Evolutionary conservation across 2,113 vertebrate genomes (phyloP).

Genomic region (Epinephelus lanceolatus): DNA sequence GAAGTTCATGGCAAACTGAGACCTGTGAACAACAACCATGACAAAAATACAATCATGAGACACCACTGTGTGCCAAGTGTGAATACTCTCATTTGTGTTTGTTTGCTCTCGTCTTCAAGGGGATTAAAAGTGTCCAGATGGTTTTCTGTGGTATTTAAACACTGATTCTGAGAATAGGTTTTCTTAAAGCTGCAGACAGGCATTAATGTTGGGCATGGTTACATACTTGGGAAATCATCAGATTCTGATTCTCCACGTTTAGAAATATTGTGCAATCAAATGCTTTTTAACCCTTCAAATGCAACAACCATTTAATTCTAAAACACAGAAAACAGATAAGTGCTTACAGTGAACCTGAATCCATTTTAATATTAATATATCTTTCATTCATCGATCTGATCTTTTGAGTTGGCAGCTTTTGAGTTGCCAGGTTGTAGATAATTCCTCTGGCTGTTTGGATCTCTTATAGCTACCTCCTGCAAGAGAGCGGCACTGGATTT

Average conservation of each 20-base stretch:
- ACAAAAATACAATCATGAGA: neutral
- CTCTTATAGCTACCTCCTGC: neutral
- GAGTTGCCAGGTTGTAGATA: neutral
- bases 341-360: no score
- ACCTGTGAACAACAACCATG: slow-evolving; percentile 83
- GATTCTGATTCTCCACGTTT: neutral
- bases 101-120: neutral
- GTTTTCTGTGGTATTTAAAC: neutral
- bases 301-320: neutral
- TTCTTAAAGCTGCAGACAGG: neutral
- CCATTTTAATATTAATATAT: slow-evolving; percentile 1
- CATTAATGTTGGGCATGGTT: neutral
- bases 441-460: neutral
- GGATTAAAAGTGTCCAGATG: neutral
- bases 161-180: neutral
- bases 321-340: no score
- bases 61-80: neutral
- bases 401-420: neutral
- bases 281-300: neutral
- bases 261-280: neutral
- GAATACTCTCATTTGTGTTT: neutral
- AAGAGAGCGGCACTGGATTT: neutral
- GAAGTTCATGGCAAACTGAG: slow-evolving; percentile 97
- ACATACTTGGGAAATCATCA: neutral
- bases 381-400: neutral